Base-by-base conservation (phyloP, 2,888 invertebrate species). In the Ariolimax columbianus region DNA sequence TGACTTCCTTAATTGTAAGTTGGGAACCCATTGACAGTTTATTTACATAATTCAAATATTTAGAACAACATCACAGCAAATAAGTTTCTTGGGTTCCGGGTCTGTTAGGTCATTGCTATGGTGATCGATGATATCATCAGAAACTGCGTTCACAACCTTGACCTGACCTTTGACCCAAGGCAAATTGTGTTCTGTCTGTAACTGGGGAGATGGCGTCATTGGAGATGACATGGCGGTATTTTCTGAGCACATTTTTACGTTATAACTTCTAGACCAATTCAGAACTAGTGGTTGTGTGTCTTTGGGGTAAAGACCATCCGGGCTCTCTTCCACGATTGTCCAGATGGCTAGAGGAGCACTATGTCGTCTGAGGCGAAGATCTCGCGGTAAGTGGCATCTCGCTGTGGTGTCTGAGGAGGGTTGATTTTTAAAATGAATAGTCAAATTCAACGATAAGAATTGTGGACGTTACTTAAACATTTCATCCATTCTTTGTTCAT, bases 331-430 rank as follows among this genome's bases (percentile, higher is more conserved):
- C 2, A 82, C 63, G 70, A 88, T 88, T 33, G 87, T 83, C 87
- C 87, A 88, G 77, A 88, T 87, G 66, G 83, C 78, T 59, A 86
- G 51, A 38, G 88, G 88, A 75, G 86, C 83, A 80, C 86, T 83
- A 51, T 85, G 85, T 68, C 85, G 86, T 77, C 87, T 43, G 79
- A 78, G 79, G 85, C 86, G 86, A 43, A 82, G 75, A 82, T 79
- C 73, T 83, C 82, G 63, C 79, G 84, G 82, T 75, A 79, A 33
- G 33, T 51, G 63, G 55, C 84, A 85, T 73, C 86, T 36, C 33
- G 33, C 3, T 70, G 82, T 23, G 23, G 78, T 51, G 40, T 82
- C 84, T 86, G 83, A 55, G 38, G 30, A 83, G 30, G 23, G 40
- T 3, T 63, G 26, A 63, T 63, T 2, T 63, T 63, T 55, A 11